Percentiles rank a stretch among this genome's conserved stretches.
These are phyloP conservation scores for Formicarius rufipectus DNA, from an alignment of 2,113 vertebrate species.

Conservation along the genomic window DNA sequence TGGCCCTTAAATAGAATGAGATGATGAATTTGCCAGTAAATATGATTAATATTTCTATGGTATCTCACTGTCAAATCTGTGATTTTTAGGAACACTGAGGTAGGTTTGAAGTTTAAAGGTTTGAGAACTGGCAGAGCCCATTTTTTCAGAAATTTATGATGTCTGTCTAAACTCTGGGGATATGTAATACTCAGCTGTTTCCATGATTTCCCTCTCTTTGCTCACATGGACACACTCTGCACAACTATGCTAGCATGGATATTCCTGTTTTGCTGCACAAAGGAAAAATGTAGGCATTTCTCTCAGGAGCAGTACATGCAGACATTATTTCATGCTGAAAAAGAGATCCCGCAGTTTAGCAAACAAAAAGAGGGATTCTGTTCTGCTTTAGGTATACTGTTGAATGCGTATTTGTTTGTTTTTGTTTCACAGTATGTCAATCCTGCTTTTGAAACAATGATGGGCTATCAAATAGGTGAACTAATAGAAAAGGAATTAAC, in stretches of 20 bases:
- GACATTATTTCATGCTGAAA: neutral
- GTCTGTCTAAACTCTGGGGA: neutral
- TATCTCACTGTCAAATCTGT: neutral
- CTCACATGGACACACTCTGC: neutral
- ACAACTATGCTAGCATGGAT: neutral
- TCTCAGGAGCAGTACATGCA: neutral
- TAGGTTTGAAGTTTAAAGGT: neutral
- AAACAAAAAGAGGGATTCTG: neutral
- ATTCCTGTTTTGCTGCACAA: neutral
- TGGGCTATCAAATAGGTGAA: conserved; percentile 95
- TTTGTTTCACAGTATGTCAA: conserved; percentile 88
- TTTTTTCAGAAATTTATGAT: neutral
- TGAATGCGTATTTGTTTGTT: conserved; percentile 5
- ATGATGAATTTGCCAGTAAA: neutral
- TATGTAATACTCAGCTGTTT: neutral
- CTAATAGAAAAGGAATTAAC: conserved; percentile 92
- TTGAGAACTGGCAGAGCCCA: neutral
- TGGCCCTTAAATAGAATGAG: neutral
- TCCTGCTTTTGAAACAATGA: conserved; percentile 91
- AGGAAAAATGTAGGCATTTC: neutral
- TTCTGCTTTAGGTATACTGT: neutral
- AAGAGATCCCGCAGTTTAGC: neutral
- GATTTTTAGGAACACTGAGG: neutral
- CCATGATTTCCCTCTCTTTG: neutral
- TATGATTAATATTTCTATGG: neutral